Evolutionary conservation across 2,888 invertebrate species (phyloP).

Genomic region (Callyntrura sp.): DNA sequence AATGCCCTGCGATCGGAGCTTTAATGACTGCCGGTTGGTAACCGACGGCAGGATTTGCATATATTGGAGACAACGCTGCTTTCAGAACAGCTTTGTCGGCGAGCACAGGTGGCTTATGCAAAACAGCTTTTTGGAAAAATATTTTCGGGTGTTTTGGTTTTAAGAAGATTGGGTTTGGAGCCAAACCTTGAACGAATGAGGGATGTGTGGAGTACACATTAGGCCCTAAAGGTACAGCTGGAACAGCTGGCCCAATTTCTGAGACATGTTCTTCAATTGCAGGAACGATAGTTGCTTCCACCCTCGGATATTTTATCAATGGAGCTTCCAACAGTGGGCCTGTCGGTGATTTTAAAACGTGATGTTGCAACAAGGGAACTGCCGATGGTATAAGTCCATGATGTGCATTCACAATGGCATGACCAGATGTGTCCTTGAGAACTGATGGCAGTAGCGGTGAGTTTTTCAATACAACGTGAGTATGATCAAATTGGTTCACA

Average conservation of each 20-base stretch:
- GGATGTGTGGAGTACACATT: background rate
- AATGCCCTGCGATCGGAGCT: slow-evolving; percentile 41
- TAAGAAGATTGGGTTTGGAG: background rate
- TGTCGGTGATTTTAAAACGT: slow-evolving; percentile 10
- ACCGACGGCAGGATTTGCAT: background rate
- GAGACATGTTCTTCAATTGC: slow-evolving; percentile 50
- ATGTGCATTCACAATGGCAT: too few relatives aligned
- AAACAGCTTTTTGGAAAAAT: slow-evolving; percentile 49
- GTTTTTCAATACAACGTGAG: too few relatives aligned
- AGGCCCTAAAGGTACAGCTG: background rate
- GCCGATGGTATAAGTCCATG: too few relatives aligned
- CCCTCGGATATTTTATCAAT: background rate
- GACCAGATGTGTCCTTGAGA: too few relatives aligned
- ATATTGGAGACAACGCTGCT: slow-evolving; percentile 51
- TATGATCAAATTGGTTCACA: too few relatives aligned
- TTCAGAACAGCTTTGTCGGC: slow-evolving; percentile 65
- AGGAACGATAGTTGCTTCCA: slow-evolving; percentile 57
- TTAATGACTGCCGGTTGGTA: slow-evolving; percentile 6
- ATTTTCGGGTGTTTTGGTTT: slow-evolving; percentile 30
- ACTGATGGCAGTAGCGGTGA: too few relatives aligned
- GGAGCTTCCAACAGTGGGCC: slow-evolving; percentile 12
- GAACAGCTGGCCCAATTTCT: background rate
- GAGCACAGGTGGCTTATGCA: slow-evolving; percentile 40
- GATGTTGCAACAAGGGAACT: background rate
- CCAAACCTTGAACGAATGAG: background rate